These are phyloP conservation scores for Tetropium fuscum DNA, from an alignment of 2,888 invertebrate species.

Conservation along the genomic window DNA sequence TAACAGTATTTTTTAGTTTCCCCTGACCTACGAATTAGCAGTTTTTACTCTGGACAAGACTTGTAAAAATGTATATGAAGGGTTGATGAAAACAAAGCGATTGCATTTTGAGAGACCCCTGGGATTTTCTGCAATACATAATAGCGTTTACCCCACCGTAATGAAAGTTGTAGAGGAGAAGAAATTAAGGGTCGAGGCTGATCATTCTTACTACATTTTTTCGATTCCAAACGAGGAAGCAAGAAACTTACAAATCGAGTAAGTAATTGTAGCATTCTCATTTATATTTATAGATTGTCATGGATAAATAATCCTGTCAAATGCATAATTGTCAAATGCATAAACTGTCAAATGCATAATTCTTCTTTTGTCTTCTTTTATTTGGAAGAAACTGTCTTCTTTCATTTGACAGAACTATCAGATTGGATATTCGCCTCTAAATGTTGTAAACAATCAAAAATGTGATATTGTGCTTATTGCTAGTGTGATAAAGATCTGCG, in stretches of 20 bases:
- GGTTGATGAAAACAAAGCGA: slow-evolving; percentile 25
- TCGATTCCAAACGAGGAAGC: slow-evolving; percentile 16
- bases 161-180: slow-evolving; percentile 20
- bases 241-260: slow-evolving; percentile 19
- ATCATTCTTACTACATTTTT: slow-evolving; percentile 23
- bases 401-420: too few relatives aligned
- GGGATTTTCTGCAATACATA: slow-evolving; percentile 25
- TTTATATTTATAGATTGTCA: too few relatives aligned
- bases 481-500: too few relatives aligned
- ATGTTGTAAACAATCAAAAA: too few relatives aligned
- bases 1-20: slow-evolving; percentile 30
- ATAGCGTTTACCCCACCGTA: slow-evolving; percentile 18
- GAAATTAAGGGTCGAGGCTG: slow-evolving; percentile 1
- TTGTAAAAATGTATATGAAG: slow-evolving; percentile 27
- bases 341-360: too few relatives aligned
- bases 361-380: too few relatives aligned
- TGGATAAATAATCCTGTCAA: too few relatives aligned
- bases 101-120: slow-evolving; percentile 20
- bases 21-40: slow-evolving; percentile 25
- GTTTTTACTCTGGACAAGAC: slow-evolving; percentile 23
- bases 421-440: too few relatives aligned
- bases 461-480: too few relatives aligned
- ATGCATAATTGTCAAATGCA: too few relatives aligned
- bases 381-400: too few relatives aligned
- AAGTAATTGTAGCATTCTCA: slow-evolving; percentile 1